phyloP scores from a whole-genome alignment of 2,113 vertebrate species.

The Myanophis thanlyinensis region DNA sequence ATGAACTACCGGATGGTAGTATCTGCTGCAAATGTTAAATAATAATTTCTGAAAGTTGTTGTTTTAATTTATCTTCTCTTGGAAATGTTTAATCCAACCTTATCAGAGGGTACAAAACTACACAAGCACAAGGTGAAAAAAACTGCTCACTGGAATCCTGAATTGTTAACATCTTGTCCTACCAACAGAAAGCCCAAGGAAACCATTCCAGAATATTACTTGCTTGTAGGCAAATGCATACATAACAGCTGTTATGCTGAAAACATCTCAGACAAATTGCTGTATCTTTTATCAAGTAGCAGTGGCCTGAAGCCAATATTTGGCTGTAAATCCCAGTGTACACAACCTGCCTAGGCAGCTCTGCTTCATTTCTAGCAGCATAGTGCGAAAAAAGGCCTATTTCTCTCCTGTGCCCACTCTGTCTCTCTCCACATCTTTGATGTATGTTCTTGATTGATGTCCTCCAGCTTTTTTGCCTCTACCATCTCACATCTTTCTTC shows the following conservation, averaged over 20 bases:
- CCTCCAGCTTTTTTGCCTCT: background rate
- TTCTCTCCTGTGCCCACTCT: background rate
- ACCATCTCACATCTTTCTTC: background rate
- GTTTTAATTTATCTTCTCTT: conserved; percentile 52
- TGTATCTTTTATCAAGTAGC: conserved; percentile 15
- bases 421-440: background rate
- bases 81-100: conserved; percentile 50
- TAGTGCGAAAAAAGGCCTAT: background rate
- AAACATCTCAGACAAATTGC: background rate
- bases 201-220: conserved; percentile 39
- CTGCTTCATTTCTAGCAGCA: background rate
- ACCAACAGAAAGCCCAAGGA: conserved; percentile 18
- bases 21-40: conserved; percentile 61
- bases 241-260: conserved; percentile 4
- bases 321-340: background rate
- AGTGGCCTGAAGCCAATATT: background rate
- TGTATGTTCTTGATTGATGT: background rate
- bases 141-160: conserved; percentile 24
- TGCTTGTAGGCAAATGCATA: conserved; percentile 11
- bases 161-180: conserved; percentile 46
- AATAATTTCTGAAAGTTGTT: conserved; percentile 55
- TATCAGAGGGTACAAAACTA: conserved; percentile 48
- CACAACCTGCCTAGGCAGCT: background rate
- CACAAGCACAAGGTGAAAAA: conserved; percentile 50
- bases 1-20: conserved; percentile 39